Evolutionary conservation across 2,797 vertebrate species (phyloP).

Genomic region (Neosilurus mollespiculum): DNA sequence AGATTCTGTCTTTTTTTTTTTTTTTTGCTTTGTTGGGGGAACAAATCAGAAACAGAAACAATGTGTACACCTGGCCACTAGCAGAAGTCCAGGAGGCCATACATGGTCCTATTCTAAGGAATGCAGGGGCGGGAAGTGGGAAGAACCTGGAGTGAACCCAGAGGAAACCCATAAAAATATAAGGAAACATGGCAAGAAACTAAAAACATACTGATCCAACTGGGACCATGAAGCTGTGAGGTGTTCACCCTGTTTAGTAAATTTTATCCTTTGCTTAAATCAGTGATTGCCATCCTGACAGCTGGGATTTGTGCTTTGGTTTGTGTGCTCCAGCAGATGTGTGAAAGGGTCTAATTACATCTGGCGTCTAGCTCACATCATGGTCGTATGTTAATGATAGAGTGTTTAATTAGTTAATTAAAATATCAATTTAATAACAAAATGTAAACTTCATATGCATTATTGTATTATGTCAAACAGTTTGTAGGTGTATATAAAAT

Average conservation of each 20-base stretch:
- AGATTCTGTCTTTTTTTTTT: not conserved
- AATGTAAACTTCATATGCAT: not conserved
- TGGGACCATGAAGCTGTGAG: not conserved
- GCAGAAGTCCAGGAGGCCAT: not conserved
- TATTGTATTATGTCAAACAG: not conserved
- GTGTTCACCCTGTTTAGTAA: not conserved
- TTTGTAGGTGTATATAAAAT: not conserved
- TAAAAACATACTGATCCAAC: not conserved
- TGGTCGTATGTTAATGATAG: not conserved
- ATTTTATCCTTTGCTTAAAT: not conserved
- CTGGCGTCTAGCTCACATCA: not conserved
- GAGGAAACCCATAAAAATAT: not conserved
- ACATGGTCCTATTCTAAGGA: not conserved
- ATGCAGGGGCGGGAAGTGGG: no score
- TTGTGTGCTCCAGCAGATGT: not conserved
- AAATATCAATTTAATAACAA: not conserved
- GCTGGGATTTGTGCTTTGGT: no score
- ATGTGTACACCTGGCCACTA: not conserved
- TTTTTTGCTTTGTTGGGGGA: not conserved
- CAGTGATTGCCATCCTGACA: not conserved
- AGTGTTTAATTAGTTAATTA: not conserved
- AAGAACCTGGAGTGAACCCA: not conserved
- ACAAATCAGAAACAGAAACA: not conserved
- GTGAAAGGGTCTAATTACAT: not conserved
- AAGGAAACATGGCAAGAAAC: not conserved